Evolutionary conservation across 1,140 invertebrate genomes (phyloP).

Genomic region (Hetaerina americana): DNA sequence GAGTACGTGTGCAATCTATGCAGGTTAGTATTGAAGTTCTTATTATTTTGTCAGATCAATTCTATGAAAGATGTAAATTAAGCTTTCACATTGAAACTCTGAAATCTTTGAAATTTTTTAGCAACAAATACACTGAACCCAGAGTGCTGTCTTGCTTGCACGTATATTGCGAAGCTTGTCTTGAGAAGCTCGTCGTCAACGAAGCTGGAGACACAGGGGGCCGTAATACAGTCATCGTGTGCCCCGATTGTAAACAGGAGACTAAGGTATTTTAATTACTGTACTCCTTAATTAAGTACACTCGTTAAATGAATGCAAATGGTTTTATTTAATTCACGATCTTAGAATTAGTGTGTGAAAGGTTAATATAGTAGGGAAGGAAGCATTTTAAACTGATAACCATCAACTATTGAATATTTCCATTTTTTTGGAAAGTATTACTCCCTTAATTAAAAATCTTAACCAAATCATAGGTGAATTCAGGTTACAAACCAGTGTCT

Average conservation of each 20-base stretch:
- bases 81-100: too few species aligned
- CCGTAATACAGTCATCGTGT: slow-evolving; percentile 29
- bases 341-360: too few species aligned
- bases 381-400: too few species aligned
- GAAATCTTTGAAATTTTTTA: slow-evolving; percentile 29
- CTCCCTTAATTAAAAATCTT: too few species aligned
- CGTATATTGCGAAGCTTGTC: slow-evolving; percentile 80
- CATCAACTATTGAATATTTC: too few species aligned
- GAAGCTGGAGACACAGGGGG: slow-evolving; percentile 45
- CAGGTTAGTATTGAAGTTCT: slow-evolving; percentile 9
- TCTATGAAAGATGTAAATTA: not conserved
- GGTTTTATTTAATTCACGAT: too few species aligned
- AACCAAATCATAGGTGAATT: too few species aligned
- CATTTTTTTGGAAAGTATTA: too few species aligned
- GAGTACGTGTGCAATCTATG: slow-evolving; percentile 17
- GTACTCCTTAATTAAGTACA: not conserved
- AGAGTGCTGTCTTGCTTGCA: slow-evolving; percentile 82
- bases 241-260: slow-evolving; percentile 72
- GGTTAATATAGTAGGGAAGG: too few species aligned
- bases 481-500: too few species aligned
- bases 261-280: slow-evolving; percentile 47
- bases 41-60: not conserved
- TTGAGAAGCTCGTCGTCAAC: slow-evolving; percentile 63
- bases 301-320: too few species aligned
- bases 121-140: slow-evolving; percentile 58